Evolutionary conservation across 2,888 invertebrate genomes (phyloP).

Genomic region (Octonoba sinensis): DNA sequence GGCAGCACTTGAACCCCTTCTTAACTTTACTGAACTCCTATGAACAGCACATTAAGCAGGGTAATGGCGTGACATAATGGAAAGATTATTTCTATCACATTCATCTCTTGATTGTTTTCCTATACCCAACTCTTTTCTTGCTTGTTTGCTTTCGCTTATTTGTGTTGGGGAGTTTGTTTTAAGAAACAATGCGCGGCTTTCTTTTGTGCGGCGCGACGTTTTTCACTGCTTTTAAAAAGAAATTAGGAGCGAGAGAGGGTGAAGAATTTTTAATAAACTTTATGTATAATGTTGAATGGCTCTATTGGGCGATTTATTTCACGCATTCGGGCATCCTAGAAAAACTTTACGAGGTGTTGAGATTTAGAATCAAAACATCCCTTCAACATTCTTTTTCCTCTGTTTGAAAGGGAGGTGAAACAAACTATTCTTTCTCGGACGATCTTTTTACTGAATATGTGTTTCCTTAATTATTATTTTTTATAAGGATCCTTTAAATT

Average conservation of each 20-base stretch:
- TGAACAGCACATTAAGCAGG: slow-evolving; percentile 62
- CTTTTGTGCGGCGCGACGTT: slow-evolving; percentile 42
- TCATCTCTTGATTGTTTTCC: slow-evolving; percentile 65
- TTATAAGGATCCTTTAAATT: no score
- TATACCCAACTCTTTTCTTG: slow-evolving; percentile 51
- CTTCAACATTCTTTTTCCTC: no score
- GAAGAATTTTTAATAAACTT: slow-evolving; percentile 27
- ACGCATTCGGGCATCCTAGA: slow-evolving; percentile 43
- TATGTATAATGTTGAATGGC: slow-evolving; percentile 30
- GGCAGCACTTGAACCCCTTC: slow-evolving; percentile 19
- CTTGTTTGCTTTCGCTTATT: slow-evolving; percentile 57
- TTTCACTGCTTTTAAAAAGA: slow-evolving; percentile 53
- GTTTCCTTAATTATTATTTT: no score
- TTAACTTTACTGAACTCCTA: slow-evolving; percentile 52
- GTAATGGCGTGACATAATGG: slow-evolving; percentile 63
- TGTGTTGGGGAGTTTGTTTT: slow-evolving; percentile 52
- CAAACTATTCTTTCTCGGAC: no score
- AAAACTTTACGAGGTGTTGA: background rate
- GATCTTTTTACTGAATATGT: no score
- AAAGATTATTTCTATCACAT: slow-evolving; percentile 65
- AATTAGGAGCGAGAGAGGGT: slow-evolving; percentile 47
- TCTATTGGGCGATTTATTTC: slow-evolving; percentile 43
- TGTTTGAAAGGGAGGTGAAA: no score
- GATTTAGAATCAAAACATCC: background rate
- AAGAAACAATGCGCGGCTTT: slow-evolving; percentile 55